These are phyloP conservation scores for Lymantria monacha DNA, from an alignment of 2,888 invertebrate species.

Conservation along the genomic window DNA sequence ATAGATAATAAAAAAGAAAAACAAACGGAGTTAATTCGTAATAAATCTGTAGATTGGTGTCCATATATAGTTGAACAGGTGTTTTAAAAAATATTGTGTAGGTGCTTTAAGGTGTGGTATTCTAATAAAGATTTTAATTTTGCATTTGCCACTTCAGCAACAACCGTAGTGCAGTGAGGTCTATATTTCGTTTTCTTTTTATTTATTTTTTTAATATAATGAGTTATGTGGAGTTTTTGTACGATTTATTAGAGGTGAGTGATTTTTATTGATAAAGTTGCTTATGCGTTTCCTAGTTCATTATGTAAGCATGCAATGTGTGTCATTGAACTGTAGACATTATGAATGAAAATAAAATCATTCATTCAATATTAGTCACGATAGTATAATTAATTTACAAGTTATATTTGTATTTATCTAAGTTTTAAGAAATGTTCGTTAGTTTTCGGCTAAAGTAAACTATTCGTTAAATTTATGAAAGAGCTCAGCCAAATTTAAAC, in stretches of 20 bases:
- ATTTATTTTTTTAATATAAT: slow-evolving; percentile 38
- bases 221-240: slow-evolving; percentile 70
- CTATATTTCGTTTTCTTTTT: slow-evolving; percentile 25
- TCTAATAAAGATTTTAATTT: slow-evolving; percentile 54
- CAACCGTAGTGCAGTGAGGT: slow-evolving; percentile 46
- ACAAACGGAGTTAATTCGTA: slow-evolving; percentile 27
- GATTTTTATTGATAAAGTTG: background rate
- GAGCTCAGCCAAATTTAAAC: too few relatives aligned
- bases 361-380: background rate
- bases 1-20: slow-evolving; percentile 12
- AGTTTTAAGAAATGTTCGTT: too few relatives aligned
- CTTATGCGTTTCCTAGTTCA: background rate
- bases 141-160: slow-evolving; percentile 54
- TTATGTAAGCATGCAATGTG: background rate
- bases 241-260: slow-evolving; percentile 69
- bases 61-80: slow-evolving; percentile 62
- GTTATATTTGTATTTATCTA: background rate
- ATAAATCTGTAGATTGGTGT: slow-evolving; percentile 53
- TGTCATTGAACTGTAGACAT: slow-evolving; percentile 3
- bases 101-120: slow-evolving; percentile 64
- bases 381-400: background rate
- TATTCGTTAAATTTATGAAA: too few relatives aligned
- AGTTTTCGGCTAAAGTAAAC: too few relatives aligned
- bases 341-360: slow-evolving; percentile 2
- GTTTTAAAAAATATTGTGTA: slow-evolving; percentile 47